Conservation (phyloP, 1,140 invertebrate species). For the Solen grandis region DNA sequence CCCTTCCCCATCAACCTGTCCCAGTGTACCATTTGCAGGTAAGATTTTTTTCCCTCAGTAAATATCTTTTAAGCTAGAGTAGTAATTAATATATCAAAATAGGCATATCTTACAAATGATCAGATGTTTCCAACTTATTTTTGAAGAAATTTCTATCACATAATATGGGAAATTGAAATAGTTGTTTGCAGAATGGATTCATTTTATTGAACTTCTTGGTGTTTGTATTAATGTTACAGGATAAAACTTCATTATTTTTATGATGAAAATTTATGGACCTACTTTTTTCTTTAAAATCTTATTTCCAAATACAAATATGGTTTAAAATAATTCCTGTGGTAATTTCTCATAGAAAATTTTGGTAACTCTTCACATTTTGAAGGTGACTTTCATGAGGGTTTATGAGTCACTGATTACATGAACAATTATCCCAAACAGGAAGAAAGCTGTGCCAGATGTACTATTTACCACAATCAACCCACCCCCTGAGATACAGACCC, state of each 20-base stretch:
- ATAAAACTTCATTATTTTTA: too few relatives aligned
- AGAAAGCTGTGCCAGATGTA: constrained; percentile 93
- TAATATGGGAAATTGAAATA: too few relatives aligned
- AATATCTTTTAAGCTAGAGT: background rate
- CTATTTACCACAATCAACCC: constrained; percentile 94
- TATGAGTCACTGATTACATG: too few relatives aligned
- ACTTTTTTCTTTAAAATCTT: background rate
- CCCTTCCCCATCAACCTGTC: constrained; percentile 87
- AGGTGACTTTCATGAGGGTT: too few relatives aligned
- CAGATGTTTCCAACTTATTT: background rate
- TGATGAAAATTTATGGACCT: too few relatives aligned
- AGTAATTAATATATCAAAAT: background rate
- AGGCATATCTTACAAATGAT: background rate
- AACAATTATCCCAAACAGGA: too few relatives aligned
- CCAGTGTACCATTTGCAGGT: constrained; percentile 88
- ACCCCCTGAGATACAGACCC: constrained; percentile 87
- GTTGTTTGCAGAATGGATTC: too few relatives aligned
- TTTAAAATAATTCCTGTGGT: background rate
- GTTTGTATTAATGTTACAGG: too few relatives aligned
- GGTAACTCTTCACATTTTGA: too few relatives aligned
- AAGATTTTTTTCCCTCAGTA: constrained; percentile 60
- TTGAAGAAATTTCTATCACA: too few relatives aligned
- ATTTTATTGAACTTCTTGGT: too few relatives aligned
- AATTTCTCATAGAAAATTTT: too few relatives aligned
- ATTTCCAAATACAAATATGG: constrained; percentile 19